Conservation (phyloP, 1,140 invertebrate genomes). For the Drosophila rufa region DNA sequence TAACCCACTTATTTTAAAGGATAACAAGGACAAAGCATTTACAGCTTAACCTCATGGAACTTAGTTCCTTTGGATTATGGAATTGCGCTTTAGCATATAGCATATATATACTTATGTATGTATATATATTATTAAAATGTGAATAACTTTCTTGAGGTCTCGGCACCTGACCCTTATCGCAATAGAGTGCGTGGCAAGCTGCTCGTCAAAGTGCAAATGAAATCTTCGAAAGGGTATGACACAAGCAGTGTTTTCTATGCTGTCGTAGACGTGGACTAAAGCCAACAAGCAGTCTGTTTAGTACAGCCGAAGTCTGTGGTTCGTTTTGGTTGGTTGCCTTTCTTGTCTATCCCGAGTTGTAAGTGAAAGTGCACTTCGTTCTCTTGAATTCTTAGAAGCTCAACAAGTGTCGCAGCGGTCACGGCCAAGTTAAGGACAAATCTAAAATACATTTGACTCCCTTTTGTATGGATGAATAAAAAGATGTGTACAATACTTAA, state of each 20-base stretch:
- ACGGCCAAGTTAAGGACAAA: constrained; percentile 55
- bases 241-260: constrained; percentile 26
- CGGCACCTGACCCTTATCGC: background rate
- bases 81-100: too few species aligned
- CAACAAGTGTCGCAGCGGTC: constrained; percentile 50
- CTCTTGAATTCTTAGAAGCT: constrained; percentile 43
- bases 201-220: background rate
- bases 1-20: background rate
- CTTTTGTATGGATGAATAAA: constrained; percentile 3
- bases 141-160: too few species aligned
- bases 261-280: constrained; percentile 48
- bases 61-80: too few species aligned
- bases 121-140: too few species aligned
- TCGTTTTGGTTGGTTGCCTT: constrained; percentile 23
- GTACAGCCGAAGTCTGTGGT: constrained; percentile 67
- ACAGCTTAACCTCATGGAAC: too few species aligned
- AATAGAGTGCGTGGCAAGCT: background rate
- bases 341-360: constrained; percentile 51
- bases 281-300: constrained; percentile 64
- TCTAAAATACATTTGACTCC: constrained; percentile 33
- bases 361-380: constrained; percentile 68
- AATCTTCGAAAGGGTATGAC: constrained; percentile 1
- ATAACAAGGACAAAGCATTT: too few species aligned
- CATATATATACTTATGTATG: too few species aligned
- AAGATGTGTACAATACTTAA: background rate